Evolutionary conservation across 2,797 vertebrate species (phyloP).

Genomic region (Lepilemur septentrionalis): DNA sequence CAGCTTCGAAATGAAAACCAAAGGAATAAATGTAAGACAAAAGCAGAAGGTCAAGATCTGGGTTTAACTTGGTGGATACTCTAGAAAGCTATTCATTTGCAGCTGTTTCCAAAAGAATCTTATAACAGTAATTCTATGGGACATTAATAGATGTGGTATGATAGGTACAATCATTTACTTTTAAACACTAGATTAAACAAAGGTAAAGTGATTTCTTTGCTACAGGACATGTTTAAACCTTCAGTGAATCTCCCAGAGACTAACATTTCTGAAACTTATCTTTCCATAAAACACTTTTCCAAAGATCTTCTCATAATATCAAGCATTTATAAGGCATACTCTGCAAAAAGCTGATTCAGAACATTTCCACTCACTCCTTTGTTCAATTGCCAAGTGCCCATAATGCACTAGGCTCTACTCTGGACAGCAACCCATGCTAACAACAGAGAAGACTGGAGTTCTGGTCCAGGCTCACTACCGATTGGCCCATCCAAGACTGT

Average conservation of each 20-base stretch:
- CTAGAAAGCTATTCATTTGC: background rate
- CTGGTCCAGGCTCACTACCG: background rate
- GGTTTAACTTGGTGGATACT: background rate
- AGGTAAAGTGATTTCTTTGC: background rate
- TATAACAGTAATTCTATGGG: background rate
- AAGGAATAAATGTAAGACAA: background rate
- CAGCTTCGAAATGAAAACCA: background rate
- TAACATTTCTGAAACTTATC: background rate
- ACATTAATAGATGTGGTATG: background rate
- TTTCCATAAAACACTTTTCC: background rate
- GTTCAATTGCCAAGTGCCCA: background rate
- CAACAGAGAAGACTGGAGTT: background rate
- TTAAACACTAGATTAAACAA: slow-evolving; percentile 26
- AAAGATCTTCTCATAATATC: background rate
- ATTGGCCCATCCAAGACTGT: background rate
- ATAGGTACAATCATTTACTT: background rate
- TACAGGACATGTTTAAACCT: background rate
- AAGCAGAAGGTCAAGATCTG: background rate
- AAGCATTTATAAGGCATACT: background rate
- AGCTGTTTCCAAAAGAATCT: background rate
- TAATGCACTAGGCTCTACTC: background rate
- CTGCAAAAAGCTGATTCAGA: background rate
- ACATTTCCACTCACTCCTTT: background rate
- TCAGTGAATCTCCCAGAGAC: background rate
- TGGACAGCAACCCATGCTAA: too few relatives aligned